These are phyloP conservation scores for Aldrovandia affinis DNA, from an alignment of 2,797 vertebrate species.

Conservation along the genomic window DNA sequence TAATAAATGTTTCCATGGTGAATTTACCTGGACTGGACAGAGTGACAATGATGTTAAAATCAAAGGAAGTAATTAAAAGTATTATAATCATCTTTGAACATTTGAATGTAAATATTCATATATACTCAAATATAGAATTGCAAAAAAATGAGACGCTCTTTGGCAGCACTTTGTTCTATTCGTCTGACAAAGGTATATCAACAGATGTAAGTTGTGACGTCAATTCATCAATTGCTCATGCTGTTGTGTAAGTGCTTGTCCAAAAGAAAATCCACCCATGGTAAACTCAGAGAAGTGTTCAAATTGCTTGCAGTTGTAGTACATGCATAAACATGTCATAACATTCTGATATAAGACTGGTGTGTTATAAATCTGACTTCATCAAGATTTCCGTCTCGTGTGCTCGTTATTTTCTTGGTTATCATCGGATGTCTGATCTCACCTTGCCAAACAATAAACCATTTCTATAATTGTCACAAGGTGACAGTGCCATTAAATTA, in stretches of 20 bases:
- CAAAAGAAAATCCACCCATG: neutral
- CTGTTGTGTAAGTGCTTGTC: neutral
- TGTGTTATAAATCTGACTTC: conserved; percentile 38
- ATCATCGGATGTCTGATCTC: conserved; percentile 68
- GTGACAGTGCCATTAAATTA: conserved; percentile 67
- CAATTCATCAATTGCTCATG: neutral
- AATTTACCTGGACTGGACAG: conserved; percentile 12
- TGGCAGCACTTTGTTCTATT: neutral
- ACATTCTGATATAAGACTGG: conserved; percentile 64
- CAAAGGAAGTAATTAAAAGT: conserved; percentile 11
- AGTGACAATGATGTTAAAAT: conserved; percentile 10
- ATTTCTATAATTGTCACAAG: conserved; percentile 59
- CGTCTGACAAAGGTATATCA: conserved; percentile 5
- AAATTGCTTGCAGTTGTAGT: conserved; percentile 48
- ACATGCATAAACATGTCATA: conserved; percentile 70
- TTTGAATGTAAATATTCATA: neutral
- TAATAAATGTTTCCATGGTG: conserved; percentile 9
- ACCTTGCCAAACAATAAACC: conserved; percentile 71
- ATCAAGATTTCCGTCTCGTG: conserved; percentile 12
- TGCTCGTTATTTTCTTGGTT: conserved; percentile 37
- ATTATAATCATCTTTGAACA: neutral
- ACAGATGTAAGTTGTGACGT: neutral
- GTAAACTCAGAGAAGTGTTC: conserved; percentile 7
- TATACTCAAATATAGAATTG: neutral
- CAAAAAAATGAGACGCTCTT: neutral